Evolutionary conservation across 2,113 vertebrate genomes (phyloP).

Genomic region (Sturnira hondurensis): DNA sequence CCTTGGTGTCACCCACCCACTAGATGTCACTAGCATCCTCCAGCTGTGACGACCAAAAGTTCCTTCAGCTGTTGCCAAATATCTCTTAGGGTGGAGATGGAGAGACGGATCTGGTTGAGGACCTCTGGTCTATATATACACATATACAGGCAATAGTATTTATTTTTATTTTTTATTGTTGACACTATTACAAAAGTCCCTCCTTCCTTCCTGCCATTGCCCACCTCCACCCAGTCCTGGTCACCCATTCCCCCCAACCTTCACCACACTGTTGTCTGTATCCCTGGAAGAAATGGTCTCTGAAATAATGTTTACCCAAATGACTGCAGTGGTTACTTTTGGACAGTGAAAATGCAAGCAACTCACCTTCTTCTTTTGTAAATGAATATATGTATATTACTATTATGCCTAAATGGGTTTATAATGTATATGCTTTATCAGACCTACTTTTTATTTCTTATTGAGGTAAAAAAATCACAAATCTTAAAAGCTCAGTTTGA

Average conservation of each 20-base stretch:
- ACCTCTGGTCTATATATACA: not conserved
- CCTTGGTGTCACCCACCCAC: not conserved
- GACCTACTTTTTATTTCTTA: not conserved
- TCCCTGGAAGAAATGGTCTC: not conserved
- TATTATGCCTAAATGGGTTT: not conserved
- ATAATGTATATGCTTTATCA: not conserved
- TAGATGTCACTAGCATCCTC: not conserved
- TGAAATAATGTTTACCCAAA: not conserved
- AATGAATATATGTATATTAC: not conserved
- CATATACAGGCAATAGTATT: too few species aligned
- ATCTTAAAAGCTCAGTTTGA: not conserved
- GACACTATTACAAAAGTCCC: too few species aligned
- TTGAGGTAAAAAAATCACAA: not conserved
- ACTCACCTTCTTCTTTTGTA: not conserved
- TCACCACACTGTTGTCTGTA: too few species aligned
- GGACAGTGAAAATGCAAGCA: not conserved
- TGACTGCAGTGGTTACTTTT: not conserved
- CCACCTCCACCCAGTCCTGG: too few species aligned
- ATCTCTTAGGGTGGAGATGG: not conserved
- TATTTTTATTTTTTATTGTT: too few species aligned
- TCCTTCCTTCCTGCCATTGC: too few species aligned
- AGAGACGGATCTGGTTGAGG: not conserved
- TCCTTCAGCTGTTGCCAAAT: not conserved
- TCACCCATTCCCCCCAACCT: too few species aligned
- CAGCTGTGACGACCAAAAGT: not conserved